A percentile compares a stretch with the other conserved stretches of the same genome.
Evolutionary conservation across 2,113 vertebrate species (phyloP).

Genomic region (Dasyprocta punctata): DNA sequence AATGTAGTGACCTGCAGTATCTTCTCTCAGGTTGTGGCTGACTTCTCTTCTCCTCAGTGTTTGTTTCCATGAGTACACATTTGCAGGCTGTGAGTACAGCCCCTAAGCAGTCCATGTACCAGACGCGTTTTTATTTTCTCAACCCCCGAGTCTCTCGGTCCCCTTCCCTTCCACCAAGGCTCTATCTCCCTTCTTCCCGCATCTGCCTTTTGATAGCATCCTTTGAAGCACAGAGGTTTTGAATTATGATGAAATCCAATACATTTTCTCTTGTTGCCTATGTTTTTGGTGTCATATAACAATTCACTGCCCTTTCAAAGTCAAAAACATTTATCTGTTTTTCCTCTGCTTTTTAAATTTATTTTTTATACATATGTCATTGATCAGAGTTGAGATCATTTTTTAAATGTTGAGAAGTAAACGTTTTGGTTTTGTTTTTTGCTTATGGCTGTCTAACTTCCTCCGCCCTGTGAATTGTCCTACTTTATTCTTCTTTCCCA

Average conservation of each 20-base stretch:
- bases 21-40: neutral
- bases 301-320: neutral
- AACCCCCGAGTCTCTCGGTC: neutral
- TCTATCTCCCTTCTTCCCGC: neutral
- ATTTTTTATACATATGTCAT: neutral
- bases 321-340: neutral
- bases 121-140: neutral
- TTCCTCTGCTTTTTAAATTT: neutral
- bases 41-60: neutral
- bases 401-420: neutral
- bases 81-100: neutral
- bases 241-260: neutral
- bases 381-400: neutral
- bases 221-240: neutral
- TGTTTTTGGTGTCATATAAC: neutral
- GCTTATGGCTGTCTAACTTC: neutral
- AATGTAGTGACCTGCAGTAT: neutral
- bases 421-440: neutral
- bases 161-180: neutral
- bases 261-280: neutral
- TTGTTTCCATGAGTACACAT: neutral
- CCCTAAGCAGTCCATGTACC: neutral
- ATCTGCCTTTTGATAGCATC: neutral
- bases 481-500: neutral
- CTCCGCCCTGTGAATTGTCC: neutral